Conservation (phyloP, 1,140 invertebrate species). For the Colletes latitarsis region DNA sequence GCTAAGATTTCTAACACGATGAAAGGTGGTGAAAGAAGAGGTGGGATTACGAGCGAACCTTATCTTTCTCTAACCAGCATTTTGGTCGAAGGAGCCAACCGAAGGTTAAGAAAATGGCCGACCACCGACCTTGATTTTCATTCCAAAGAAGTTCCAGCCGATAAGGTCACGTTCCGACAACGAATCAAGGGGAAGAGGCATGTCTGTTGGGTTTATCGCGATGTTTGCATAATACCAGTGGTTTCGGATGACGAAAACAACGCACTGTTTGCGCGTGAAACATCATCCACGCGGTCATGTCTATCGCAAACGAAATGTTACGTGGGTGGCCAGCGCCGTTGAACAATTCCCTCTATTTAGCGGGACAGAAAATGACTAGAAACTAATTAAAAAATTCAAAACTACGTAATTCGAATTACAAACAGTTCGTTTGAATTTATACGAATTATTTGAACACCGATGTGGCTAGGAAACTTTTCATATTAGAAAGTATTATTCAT, state of each 20-base stretch:
- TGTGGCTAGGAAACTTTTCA: too few relatives aligned
- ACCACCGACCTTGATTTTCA: conserved; percentile 25
- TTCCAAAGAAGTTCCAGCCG: background rate
- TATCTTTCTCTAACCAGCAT: too few relatives aligned
- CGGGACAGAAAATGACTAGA: background rate
- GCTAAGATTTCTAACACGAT: too few relatives aligned
- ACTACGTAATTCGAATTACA: background rate
- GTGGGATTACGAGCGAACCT: too few relatives aligned
- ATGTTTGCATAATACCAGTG: conserved; percentile 3
- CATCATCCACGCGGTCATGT: background rate
- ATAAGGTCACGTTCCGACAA: background rate
- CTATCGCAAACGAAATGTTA: background rate
- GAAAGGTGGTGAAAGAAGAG: too few relatives aligned
- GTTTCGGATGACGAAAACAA: conserved; percentile 10
- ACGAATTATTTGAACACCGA: too few relatives aligned
- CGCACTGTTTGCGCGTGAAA: conserved; percentile 7
- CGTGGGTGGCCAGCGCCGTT: background rate
- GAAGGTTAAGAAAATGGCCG: too few relatives aligned
- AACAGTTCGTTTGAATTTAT: too few relatives aligned
- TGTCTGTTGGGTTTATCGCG: background rate
- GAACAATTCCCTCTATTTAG: background rate
- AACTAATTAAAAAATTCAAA: too few relatives aligned
- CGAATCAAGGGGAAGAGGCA: background rate
- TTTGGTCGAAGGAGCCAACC: too few relatives aligned
- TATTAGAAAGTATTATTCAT: too few relatives aligned